A percentile compares a stretch with the other conserved stretches of the same genome.
Conservation (phyloP, 37 sponge, comb jelly and placozoan species). For the Cliona cf. orientalis region DNA sequence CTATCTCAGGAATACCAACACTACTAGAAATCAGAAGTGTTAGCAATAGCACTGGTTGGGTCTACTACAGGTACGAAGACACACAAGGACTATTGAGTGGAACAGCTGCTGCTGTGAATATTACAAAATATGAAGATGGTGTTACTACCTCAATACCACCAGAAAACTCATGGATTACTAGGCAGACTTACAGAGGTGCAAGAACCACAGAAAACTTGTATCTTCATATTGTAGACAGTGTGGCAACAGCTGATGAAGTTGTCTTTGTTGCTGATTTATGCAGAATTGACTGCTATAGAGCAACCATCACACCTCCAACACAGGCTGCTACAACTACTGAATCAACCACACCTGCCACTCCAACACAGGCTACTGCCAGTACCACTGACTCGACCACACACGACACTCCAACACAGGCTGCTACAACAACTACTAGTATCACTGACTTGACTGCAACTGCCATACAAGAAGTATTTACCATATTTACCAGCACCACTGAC, state of each 20-base stretch:
- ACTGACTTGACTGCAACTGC: too few relatives aligned
- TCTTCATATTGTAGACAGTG: conserved; percentile 9
- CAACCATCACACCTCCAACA: too few relatives aligned
- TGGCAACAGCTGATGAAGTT: not conserved
- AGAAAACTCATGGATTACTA: conserved; percentile 27
- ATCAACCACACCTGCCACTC: too few relatives aligned
- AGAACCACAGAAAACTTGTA: not conserved
- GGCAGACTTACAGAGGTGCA: not conserved
- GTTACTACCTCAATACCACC: not conserved
- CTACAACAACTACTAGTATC: too few relatives aligned
- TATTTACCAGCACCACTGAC: too few relatives aligned
- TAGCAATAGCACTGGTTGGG: conserved; percentile 21
- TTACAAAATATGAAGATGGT: conserved; percentile 8
- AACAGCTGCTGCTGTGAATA: conserved; percentile 1
- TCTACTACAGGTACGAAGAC: conserved; percentile 28
- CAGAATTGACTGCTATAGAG: too few relatives aligned
- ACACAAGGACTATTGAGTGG: not conserved
- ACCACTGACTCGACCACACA: too few relatives aligned
- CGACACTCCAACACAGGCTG: too few relatives aligned
- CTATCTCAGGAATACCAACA: not conserved
- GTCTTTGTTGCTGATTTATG: too few relatives aligned
- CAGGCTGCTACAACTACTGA: too few relatives aligned
- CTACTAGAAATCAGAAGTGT: not conserved
- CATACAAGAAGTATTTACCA: too few relatives aligned
- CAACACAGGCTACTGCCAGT: too few relatives aligned